phyloP scores from a whole-genome alignment of 2,113 vertebrate species.

The Myanophis thanlyinensis region DNA sequence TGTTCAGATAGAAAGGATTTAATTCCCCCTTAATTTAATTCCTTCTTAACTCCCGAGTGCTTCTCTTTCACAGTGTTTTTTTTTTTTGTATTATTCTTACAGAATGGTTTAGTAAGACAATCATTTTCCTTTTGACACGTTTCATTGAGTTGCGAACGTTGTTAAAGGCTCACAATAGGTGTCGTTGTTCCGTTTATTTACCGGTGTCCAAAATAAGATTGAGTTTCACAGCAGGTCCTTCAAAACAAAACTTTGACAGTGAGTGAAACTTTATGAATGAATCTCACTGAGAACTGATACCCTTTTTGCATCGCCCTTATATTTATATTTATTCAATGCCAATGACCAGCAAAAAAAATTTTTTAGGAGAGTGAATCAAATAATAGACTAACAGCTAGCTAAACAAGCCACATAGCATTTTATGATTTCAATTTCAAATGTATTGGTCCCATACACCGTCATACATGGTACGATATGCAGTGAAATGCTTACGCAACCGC shows the following conservation, averaged over 20 bases:
- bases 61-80: background rate
- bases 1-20: background rate
- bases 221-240: background rate
- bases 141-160: background rate
- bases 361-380: background rate
- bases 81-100: background rate
- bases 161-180: background rate
- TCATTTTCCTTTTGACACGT: background rate
- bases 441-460: no score
- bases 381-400: background rate
- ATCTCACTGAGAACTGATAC: background rate
- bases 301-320: background rate
- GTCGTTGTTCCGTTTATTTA: background rate
- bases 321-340: background rate
- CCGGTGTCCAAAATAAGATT: background rate
- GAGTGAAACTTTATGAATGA: background rate
- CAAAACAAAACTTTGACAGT: no score
- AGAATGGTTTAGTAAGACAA: background rate
- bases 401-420: no score
- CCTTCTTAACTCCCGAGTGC: background rate
- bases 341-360: background rate
- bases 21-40: conserved; percentile 28
- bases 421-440: no score
- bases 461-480: no score
- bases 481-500: no score